phyloP scores from a whole-genome alignment of 2,113 vertebrate genomes.

The Apodemus sylvaticus region DNA sequence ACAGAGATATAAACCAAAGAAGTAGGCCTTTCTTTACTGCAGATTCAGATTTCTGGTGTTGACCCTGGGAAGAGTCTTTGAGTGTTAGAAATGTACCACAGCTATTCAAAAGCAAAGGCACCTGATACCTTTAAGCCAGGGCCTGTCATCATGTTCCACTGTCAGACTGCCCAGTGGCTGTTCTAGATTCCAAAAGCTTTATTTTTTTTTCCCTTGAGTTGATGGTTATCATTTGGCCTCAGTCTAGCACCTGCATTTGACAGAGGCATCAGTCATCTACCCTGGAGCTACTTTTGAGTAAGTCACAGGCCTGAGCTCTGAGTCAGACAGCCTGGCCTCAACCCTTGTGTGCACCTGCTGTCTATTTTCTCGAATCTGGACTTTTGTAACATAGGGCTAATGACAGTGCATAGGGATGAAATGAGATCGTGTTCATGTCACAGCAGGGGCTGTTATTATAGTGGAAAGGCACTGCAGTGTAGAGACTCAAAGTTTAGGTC shows the following conservation, averaged over 20 bases:
- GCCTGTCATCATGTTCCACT: not conserved
- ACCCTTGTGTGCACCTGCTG: not conserved
- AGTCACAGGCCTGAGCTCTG: not conserved
- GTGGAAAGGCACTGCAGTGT: not conserved
- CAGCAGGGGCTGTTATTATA: not conserved
- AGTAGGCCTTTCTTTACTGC: not conserved
- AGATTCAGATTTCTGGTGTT: not conserved
- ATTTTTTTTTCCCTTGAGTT: not conserved
- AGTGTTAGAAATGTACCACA: not conserved
- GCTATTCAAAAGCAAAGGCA: not conserved
- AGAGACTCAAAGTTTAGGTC: not conserved
- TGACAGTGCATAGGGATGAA: not conserved
- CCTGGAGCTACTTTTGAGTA: not conserved
- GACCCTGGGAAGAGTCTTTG: not conserved
- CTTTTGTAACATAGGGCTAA: not conserved
- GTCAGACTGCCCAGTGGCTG: not conserved
- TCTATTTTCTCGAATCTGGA: not conserved
- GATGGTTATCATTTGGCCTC: not conserved
- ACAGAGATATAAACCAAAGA: not conserved
- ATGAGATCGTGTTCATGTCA: not conserved
- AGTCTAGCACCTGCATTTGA: not conserved
- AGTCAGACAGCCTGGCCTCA: not conserved
- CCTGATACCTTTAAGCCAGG: not conserved
- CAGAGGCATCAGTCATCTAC: not conserved
- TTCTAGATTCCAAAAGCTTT: not conserved